Percentiles rank a stretch among this genome's conserved stretches.
Conservation (phyloP, 2,888 invertebrate genomes). For the Cheilosia soror region DNA sequence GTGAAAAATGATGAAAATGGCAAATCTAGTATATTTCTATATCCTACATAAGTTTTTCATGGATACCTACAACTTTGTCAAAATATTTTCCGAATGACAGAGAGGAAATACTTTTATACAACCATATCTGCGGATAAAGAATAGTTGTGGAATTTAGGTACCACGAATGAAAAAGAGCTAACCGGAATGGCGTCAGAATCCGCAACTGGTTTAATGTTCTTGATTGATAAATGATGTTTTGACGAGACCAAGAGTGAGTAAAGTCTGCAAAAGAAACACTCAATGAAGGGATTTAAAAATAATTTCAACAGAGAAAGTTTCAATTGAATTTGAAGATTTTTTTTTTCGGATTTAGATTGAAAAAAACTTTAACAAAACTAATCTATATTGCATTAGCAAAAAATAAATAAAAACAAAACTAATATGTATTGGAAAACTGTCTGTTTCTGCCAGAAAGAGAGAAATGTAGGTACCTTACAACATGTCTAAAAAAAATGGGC, state of each 20-base stretch:
- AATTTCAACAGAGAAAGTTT: constrained; percentile 4
- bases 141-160: background rate
- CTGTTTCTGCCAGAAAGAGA: too few relatives aligned
- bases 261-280: constrained; percentile 1
- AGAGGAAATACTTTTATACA: constrained; percentile 1
- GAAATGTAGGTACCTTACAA: too few relatives aligned
- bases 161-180: background rate
- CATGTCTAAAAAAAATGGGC: too few relatives aligned
- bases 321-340: constrained; percentile 15
- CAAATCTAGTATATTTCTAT: constrained; percentile 36
- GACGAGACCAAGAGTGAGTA: constrained; percentile 32
- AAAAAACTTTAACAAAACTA: too few relatives aligned
- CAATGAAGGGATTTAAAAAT: background rate
- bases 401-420: too few relatives aligned
- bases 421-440: too few relatives aligned
- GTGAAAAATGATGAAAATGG: constrained; percentile 51
- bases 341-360: background rate
- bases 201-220: constrained; percentile 34
- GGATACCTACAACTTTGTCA: constrained; percentile 36
- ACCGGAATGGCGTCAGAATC: constrained; percentile 17
- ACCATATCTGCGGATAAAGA: background rate
- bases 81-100: constrained; percentile 23
- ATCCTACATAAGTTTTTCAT: constrained; percentile 19
- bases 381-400: too few relatives aligned
- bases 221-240: constrained; percentile 58